A percentile compares a stretch with the other conserved stretches of the same genome.
Evolutionary conservation across 2,888 invertebrate species (phyloP).

Genomic region (Acronicta leporina): DNA sequence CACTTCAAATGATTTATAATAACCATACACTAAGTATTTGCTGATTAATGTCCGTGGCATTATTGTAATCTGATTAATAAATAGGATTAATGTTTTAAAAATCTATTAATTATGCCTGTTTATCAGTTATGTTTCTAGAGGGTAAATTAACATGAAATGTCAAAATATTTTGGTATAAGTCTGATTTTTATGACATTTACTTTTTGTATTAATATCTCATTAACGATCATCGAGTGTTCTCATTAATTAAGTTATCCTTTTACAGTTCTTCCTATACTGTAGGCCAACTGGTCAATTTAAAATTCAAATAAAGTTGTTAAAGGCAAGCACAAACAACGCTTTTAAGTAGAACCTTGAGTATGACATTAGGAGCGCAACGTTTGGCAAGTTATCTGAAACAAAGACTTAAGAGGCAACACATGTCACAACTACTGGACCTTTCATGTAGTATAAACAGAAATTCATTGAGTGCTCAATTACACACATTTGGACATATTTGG

Average conservation of each 20-base stretch:
- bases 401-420: constrained; percentile 64
- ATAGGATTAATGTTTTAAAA: constrained; percentile 60
- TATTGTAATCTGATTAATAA: constrained; percentile 72
- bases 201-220: constrained; percentile 20
- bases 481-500: constrained; percentile 39
- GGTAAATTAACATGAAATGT: constrained; percentile 44
- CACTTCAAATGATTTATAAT: constrained; percentile 80
- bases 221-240: constrained; percentile 12
- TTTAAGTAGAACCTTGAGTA: constrained; percentile 69
- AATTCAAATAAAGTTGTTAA: constrained; percentile 71
- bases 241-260: constrained; percentile 28
- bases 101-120: constrained; percentile 47
- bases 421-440: constrained; percentile 57
- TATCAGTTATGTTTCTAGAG: constrained; percentile 32
- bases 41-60: constrained; percentile 72
- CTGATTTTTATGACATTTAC: constrained; percentile 34
- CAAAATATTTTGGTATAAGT: constrained; percentile 33
- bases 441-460: constrained; percentile 52
- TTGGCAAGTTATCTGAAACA: constrained; percentile 59
- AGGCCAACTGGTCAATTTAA: constrained; percentile 69
- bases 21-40: constrained; percentile 56
- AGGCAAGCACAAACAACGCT: constrained; percentile 60
- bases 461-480: constrained; percentile 41
- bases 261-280: constrained; percentile 35
- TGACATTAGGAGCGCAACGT: constrained; percentile 60